Conservation (phyloP, 2,113 vertebrate genomes). For the Nothobranchius kuhntae region DNA sequence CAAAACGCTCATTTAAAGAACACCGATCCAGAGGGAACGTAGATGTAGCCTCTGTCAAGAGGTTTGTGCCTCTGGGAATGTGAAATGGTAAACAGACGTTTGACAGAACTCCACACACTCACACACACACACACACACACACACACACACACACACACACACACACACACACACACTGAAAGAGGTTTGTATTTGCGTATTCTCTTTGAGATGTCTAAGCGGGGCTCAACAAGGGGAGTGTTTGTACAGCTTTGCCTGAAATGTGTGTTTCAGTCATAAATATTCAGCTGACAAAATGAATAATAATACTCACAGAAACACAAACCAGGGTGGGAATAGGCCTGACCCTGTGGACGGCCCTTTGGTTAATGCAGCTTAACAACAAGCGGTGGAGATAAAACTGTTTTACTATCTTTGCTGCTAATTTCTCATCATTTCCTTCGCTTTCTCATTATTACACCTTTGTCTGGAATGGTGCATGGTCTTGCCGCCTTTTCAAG, state of each 20-base stretch:
- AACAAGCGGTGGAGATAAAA: neutral
- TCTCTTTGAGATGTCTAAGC: constrained; percentile 65
- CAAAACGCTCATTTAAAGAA: constrained; percentile 57
- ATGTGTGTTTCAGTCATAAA: constrained; percentile 57
- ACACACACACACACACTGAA: neutral
- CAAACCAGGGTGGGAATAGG: constrained; percentile 12
- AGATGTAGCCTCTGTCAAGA: constrained; percentile 60
- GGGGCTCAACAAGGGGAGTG: constrained; percentile 30
- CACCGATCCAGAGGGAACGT: constrained; percentile 50
- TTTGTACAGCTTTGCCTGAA: constrained; percentile 43
- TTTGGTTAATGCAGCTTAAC: constrained; percentile 21
- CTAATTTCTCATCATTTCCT: neutral
- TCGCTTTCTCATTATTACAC: constrained; percentile 22
- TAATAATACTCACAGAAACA: constrained; percentile 11
- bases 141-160: constrained; percentile 4
- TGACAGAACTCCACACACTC: constrained; percentile 56
- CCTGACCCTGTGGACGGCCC: constrained; percentile 33
- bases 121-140: constrained; percentile 20
- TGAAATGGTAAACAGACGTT: constrained; percentile 63
- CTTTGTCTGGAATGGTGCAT: constrained; percentile 16
- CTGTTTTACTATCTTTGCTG: neutral
- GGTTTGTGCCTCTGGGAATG: constrained; percentile 63
- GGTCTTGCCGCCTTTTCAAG: neutral
- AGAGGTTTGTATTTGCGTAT: constrained; percentile 53
- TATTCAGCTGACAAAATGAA: constrained; percentile 55